Evolutionary conservation across 2,113 vertebrate species (phyloP).

Genomic region (Blennius ocellaris): DNA sequence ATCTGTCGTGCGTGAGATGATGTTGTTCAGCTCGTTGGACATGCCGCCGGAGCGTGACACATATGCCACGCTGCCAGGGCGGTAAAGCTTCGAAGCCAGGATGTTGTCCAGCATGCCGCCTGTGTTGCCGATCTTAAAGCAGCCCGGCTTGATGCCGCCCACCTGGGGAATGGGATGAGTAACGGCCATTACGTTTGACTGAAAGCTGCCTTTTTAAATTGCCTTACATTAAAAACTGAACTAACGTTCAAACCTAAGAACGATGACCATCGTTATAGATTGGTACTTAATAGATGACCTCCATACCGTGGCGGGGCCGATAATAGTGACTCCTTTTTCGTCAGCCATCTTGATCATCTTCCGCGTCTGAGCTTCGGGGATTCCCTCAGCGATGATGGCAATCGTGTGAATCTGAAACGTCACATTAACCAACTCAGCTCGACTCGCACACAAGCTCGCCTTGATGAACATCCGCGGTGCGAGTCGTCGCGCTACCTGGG

Average conservation of each 20-base stretch:
- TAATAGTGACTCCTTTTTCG: slow-evolving; percentile 96
- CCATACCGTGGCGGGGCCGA: slow-evolving; percentile 95
- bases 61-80: slow-evolving; percentile 95
- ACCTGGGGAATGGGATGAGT: slow-evolving; percentile 80
- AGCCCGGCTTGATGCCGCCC: slow-evolving; percentile 97
- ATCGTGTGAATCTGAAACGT: slow-evolving; percentile 91
- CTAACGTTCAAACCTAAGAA: background rate
- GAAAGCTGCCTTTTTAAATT: background rate
- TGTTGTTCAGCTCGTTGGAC: slow-evolving; percentile 99
- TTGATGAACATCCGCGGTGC: too few relatives aligned
- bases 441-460: too few relatives aligned
- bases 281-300: background rate
- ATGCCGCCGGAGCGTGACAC: slow-evolving; percentile 97
- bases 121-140: slow-evolving; percentile 98
- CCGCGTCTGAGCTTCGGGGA: slow-evolving; percentile 94
- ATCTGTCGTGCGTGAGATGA: slow-evolving; percentile 94
- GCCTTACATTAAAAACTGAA: slow-evolving; percentile 2
- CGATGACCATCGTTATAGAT: background rate
- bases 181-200: background rate
- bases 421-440: background rate
- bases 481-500: slow-evolving; percentile 84
- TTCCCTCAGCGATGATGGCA: slow-evolving; percentile 97
- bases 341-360: slow-evolving; percentile 93
- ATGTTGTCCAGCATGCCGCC: slow-evolving; percentile 99
- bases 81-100: slow-evolving; percentile 96